These are phyloP conservation scores for Eidolon helvum DNA, from an alignment of 2,113 vertebrate genomes.

Conservation along the genomic window DNA sequence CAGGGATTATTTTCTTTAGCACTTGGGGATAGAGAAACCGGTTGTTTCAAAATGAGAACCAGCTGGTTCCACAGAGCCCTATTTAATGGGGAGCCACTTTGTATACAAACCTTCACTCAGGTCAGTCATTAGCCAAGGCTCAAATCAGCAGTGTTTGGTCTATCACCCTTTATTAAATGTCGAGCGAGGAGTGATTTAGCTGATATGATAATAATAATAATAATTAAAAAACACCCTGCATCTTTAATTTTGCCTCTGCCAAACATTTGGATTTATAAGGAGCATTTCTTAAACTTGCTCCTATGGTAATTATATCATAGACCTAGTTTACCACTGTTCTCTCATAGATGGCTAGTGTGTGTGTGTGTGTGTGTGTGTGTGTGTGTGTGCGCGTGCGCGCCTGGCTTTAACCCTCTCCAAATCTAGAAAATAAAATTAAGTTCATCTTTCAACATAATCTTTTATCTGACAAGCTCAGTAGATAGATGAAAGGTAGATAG, in stretches of 20 bases:
- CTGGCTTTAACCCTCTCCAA: slow-evolving; percentile 60
- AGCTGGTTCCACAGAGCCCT: slow-evolving; percentile 85
- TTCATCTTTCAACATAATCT: slow-evolving; percentile 38
- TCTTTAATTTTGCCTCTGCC: slow-evolving; percentile 66
- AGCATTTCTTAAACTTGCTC: slow-evolving; percentile 63
- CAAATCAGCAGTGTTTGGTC: slow-evolving; percentile 75
- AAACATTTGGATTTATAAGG: slow-evolving; percentile 49
- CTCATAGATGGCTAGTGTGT: background rate
- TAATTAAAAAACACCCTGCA: background rate
- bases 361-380: background rate
- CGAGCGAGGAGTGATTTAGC: slow-evolving; percentile 61
- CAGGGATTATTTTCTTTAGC: slow-evolving; percentile 90
- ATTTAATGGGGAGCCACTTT: slow-evolving; percentile 80
- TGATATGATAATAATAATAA: slow-evolving; percentile 68
- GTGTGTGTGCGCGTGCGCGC: background rate
- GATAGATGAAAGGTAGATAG: slow-evolving; percentile 64
- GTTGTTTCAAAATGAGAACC: slow-evolving; percentile 90
- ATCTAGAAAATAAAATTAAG: slow-evolving; percentile 68
- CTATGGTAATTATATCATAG: background rate
- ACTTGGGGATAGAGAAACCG: slow-evolving; percentile 88
- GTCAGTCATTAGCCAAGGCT: slow-evolving; percentile 75
- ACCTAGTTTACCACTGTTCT: slow-evolving; percentile 17
- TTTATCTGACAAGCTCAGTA: background rate
- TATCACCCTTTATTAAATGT: slow-evolving; percentile 76
- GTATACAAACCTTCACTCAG: slow-evolving; percentile 78